Evolutionary conservation across 2,888 invertebrate species (phyloP).

Genomic region (Trichopoda pennipes): DNA sequence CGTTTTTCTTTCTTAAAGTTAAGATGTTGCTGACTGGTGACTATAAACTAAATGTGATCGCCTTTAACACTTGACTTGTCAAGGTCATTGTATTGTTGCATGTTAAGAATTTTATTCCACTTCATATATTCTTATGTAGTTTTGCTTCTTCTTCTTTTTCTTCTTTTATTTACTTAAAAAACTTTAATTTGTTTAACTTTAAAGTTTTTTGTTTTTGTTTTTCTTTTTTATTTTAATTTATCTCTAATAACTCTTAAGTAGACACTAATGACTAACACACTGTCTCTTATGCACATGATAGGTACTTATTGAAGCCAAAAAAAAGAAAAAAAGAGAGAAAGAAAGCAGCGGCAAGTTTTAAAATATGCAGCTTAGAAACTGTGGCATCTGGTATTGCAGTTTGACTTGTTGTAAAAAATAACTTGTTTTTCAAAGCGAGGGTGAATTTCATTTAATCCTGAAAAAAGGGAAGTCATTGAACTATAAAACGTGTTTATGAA

Average conservation of each 20-base stretch:
- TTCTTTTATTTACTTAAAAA: constrained; percentile 9
- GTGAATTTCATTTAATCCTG: not conserved
- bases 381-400: constrained; percentile 2
- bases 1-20: not conserved
- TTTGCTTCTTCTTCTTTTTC: not conserved
- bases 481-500: not conserved
- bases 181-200: constrained; percentile 24
- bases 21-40: constrained; percentile 13
- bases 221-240: no score
- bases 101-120: constrained; percentile 11
- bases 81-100: constrained; percentile 64
- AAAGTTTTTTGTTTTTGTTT: constrained; percentile 3
- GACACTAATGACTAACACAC: constrained; percentile 20
- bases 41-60: constrained; percentile 22
- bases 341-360: constrained; percentile 12
- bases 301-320: not conserved
- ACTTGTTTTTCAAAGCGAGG: not conserved
- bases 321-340: no score
- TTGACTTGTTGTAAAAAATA: not conserved
- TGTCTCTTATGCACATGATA: not conserved
- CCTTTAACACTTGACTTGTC: constrained; percentile 64
- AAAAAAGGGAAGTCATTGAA: not conserved
- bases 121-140: not conserved
- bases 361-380: not conserved
- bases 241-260: constrained; percentile 29